Evolutionary conservation across 2,797 vertebrate species (phyloP), one percentile per base, ranked within the genome.

Genomic region (Gobionotothen gibberifrons): DNA sequence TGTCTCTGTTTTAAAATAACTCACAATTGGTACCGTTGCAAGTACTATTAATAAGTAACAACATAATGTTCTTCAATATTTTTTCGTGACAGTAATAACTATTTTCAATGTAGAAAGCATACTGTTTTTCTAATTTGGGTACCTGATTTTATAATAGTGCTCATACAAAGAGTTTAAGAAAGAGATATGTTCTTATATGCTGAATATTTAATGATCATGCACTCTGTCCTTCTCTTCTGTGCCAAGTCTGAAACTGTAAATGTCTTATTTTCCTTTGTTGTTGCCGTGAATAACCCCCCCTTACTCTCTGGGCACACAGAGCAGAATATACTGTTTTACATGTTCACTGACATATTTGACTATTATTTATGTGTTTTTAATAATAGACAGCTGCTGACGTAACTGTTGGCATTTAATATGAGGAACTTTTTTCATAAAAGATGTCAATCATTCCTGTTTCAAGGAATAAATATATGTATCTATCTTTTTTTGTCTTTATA

Each of bases 361-460:
- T 71, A 81, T 83, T 76, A 90, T 90, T 91, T 93, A 90, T 90
- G 68, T 83, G 61, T 87, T 70, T 70, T 54, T 71, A 75, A 66
- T 69, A 65, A 79, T 72, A 81, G 81, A 91, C 81, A 88, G 88
- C 78, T 91, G 88, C 90, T 86, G 67, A 76, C 53, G 66, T 69
- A 61, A 78, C 78, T 87, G 90, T 90, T 84, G 53, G 85, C 81
- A 80, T 93, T 92, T 70, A 67, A 82, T 89, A 78, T 90, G 78
- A 85, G 79, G 51, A 92, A 72, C 67, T 81, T 94, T 93, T 94
- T 90, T 93, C 75, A 90, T 88, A 91, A 94, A 94, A 94, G 91
- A 87, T 89, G 75, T 81, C 73, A 89, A 89, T 93, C 74, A 40
- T 95, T 96, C 93, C 94, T 95, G 94, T 96, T 96, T 95, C 91